Evolutionary conservation across 2,888 invertebrate genomes (phyloP).

Genomic region (Achlya flavicornis): DNA sequence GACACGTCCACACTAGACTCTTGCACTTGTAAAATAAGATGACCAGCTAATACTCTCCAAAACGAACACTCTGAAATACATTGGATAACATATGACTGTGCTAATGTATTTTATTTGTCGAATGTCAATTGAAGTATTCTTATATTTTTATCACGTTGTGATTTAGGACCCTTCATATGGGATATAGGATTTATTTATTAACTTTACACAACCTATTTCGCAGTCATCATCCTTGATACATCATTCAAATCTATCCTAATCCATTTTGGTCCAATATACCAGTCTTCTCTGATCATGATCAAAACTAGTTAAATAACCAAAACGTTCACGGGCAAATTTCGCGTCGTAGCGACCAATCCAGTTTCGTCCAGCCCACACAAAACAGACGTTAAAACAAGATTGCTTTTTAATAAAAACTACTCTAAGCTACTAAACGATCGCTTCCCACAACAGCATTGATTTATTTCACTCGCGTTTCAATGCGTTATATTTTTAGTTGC

Average conservation of each 20-base stretch:
- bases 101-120: slow-evolving; percentile 5
- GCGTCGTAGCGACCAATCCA: slow-evolving; percentile 1
- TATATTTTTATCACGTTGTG: not conserved
- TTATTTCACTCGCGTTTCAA: slow-evolving; percentile 27
- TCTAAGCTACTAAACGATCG: slow-evolving; percentile 20
- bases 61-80: not conserved
- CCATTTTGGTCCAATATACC: not conserved
- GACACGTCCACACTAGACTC: slow-evolving; percentile 23
- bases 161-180: not conserved
- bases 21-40: slow-evolving; percentile 7
- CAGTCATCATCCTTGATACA: too few relatives aligned
- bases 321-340: slow-evolving; percentile 9
- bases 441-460: slow-evolving; percentile 39
- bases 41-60: not conserved
- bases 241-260: too few relatives aligned
- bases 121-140: not conserved
- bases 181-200: not conserved
- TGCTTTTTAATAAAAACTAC: slow-evolving; percentile 6
- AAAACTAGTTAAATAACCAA: slow-evolving; percentile 1
- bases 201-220: not conserved
- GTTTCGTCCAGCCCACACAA: slow-evolving; percentile 4
- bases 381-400: slow-evolving; percentile 5
- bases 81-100: slow-evolving; percentile 2
- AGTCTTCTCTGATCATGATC: slow-evolving; percentile 1
- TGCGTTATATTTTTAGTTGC: slow-evolving; percentile 24